Evolutionary conservation across 2,888 invertebrate genomes (phyloP).

Genomic region (Steromphala cineraria): DNA sequence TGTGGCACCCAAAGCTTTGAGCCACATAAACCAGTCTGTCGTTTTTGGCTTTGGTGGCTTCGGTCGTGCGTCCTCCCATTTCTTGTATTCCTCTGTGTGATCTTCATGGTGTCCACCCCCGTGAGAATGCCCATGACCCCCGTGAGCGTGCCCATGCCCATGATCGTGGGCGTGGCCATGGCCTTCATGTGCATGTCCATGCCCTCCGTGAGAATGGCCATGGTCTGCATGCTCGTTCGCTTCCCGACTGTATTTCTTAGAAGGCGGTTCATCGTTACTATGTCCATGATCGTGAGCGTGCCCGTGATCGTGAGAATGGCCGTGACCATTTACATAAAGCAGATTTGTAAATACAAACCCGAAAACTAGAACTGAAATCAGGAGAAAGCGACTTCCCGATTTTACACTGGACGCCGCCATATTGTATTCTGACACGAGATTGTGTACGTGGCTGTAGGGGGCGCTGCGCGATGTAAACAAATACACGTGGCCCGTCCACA

Average conservation of each 20-base stretch:
- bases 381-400: not conserved
- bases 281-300: constrained; percentile 44
- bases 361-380: not conserved
- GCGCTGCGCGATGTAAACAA: constrained; percentile 13
- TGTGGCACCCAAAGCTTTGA: constrained; percentile 91
- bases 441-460: constrained; percentile 26
- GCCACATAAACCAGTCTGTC: constrained; percentile 80
- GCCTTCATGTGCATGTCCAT: constrained; percentile 40
- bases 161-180: constrained; percentile 78
- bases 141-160: constrained; percentile 77
- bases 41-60: constrained; percentile 31
- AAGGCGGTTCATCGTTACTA: constrained; percentile 79
- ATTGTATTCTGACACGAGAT: constrained; percentile 8
- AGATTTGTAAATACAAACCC: constrained; percentile 13
- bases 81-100: constrained; percentile 25
- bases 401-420: constrained; percentile 19
- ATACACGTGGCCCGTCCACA: constrained; percentile 9
- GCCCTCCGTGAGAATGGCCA: constrained; percentile 38
- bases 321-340: constrained; percentile 60
- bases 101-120: constrained; percentile 37
- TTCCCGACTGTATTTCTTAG: constrained; percentile 88
- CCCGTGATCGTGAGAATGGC: constrained; percentile 41
- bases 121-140: constrained; percentile 73
- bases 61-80: constrained; percentile 30
- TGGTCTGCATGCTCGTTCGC: constrained; percentile 48